Evolutionary conservation across 2,888 invertebrate species (phyloP), one percentile per base, ranked within the genome.

Genomic region (Eupithecia exiguata): DNA sequence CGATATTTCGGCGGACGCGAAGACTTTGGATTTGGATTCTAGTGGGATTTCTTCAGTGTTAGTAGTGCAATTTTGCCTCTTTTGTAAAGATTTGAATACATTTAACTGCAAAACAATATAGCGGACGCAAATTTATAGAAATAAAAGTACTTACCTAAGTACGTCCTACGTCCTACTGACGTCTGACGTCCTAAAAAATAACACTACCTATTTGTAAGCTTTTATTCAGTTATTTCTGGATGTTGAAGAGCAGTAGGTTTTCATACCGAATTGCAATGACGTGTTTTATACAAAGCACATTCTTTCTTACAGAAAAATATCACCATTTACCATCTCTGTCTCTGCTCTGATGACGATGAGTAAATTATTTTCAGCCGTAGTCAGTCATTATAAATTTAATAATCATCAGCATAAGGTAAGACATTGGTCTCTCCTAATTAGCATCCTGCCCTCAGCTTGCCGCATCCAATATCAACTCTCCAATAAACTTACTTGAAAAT

Each of bases 401-500:
- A n/a, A 49, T n/a, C 49, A 49, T n/a, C 49, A n/a, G 49, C n/a
- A 6, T 49, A 49, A 9, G 18, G 5, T 18, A 5, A 0, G 46
- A 9, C n/a, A n/a, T 46, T n/a, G 49, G 43, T 6, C 12, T 43
- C 40, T 6, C 6, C 1, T 46, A n/a, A 7, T n/a, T 10, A 21
- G 21, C 49, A 1, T 10, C 1, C 49, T 0, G 58, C 25, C 14
- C 14, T 58, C 53, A 21, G 10, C 21, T 21, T 25, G 12, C 58
- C 58, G n/a, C 58, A 14, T 58, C 58, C 25, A 58, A 9, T 21
- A 53, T 21, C n/a, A 21, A 10, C 53, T 30, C 53, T 25, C 5
- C 53, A 53, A 10, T 53, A 5, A 21, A 87, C 92, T 92, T 93
- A 97, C 97, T 96, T 97, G 86, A 97, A 97, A 53, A 97, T 93